Evolutionary conservation across 2,113 vertebrate genomes (phyloP), one percentile per base, ranked within the genome.

Genomic region (Planiliza haematocheilus): DNA sequence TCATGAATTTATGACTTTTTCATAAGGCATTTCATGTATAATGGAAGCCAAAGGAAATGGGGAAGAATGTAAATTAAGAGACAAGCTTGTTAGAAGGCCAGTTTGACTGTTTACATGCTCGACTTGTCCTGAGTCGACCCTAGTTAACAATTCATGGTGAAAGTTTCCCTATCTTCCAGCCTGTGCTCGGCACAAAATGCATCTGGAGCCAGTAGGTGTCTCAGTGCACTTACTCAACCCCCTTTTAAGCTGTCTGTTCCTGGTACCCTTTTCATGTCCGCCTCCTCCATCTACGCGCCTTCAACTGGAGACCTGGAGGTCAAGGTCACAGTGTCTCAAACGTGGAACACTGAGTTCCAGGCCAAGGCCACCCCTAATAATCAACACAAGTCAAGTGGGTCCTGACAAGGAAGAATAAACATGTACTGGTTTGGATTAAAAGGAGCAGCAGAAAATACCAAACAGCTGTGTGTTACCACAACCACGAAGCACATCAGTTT

Each of bases 101-200:
- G 85, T 79, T 87, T 73, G 80, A 81, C 86, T 93, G 91, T 91
- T 91, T 89, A 91, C 87, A 91, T 86, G 81, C 82, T 76, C 17
- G 70, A 74, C 53, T 82, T 90, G 78, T 86, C 82, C 87, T 63
- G 74, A 82, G 72, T 88, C 79, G 67, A 87, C 79, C 89, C 74
- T 63, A 56, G 68, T 90, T 88, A 91, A 91, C 84, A 87, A 91
- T 91, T 91, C 72, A 91, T 86, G 55, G 53, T 60, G 59, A 73
- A 89, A 81, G 80, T 86, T 87, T 88, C 65, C 70, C 74, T 62
- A 53, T 83, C 79, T 87, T 82, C 81, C 74, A 41, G 72, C 49
- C 48, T 75, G 65, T 51, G 58, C 65, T 72, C 8, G 13, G 79
- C 73, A 84, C 74, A 89, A 70, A 89, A 87, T 56, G 79, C 85